Evolutionary conservation across 2,888 invertebrate species (phyloP), one percentile per base, ranked within the genome.

Genomic region (Heliconius sara): DNA sequence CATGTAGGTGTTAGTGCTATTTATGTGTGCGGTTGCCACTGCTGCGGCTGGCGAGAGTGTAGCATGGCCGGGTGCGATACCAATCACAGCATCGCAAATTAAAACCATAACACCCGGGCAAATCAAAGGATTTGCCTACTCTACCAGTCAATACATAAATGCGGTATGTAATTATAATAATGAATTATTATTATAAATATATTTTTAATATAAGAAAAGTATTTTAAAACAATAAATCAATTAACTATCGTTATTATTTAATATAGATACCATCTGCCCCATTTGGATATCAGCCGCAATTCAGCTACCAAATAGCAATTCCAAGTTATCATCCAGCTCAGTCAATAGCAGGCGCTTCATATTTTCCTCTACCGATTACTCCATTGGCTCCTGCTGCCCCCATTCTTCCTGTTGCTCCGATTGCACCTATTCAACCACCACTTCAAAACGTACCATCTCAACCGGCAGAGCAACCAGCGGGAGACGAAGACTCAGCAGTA

Each of bases 141-240:
- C 95, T 13, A 90, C 92, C 39, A 88, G 93, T 22, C 94, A 94
- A 83, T 94, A 91, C 72, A 91, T 95, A 78, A 93, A 93, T 80
- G 84, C 92, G 83, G 94, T 95, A 86, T 89, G 90, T 85, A 47
- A 47, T 57, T 57, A 2, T 75, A 19, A 57, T 22, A 39, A 27
- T 65, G 22, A 39, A 39, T 39, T 10, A 39, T 39, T 39, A 6
- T 68, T 65, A 65, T 60, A 13, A 47, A n/a, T 60, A 6, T 27
- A 65, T 27, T 7, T 27, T 27, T 16, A 65, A 6, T 19, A 1
- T 65, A 30, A 65, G 13, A 27, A 65, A 27, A 13, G 2, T 16
- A 65, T 27, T n/a, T 10, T n/a, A 60, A 60, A 60, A 60, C 10
- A 16, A 27, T 27, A 43, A 43, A 43, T 25, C 16, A 70, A 30